Base-by-base conservation (phyloP, 1,140 invertebrate genomes). In the Semibalanus balanoides region DNA sequence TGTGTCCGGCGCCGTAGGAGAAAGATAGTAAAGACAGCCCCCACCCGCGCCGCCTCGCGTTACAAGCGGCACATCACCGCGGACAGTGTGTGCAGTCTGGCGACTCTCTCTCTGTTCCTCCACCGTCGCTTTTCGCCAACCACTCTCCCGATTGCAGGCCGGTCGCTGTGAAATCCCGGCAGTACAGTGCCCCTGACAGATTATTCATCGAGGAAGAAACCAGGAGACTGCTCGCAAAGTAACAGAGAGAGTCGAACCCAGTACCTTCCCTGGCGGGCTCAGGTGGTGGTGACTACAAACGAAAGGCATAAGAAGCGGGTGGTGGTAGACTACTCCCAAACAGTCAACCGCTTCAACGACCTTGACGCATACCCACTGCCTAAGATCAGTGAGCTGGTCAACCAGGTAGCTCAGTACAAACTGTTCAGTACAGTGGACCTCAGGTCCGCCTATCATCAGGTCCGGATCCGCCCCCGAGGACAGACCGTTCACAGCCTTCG, bases 361-460 rank as follows among this genome's bases (percentile, higher is more conserved):
- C n/a, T n/a, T n/a, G n/a, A n/a, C n/a, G n/a, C n/a, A n/a, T n/a
- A n/a, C n/a, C n/a, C n/a, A n/a, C n/a, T n/a, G n/a, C n/a, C n/a
- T n/a, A n/a, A n/a, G n/a, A n/a, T n/a, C n/a, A n/a, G n/a, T n/a
- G n/a, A n/a, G n/a, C n/a, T 64, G 43, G 43, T 25, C 25, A 25
- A 64, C 11, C 11, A 64, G 25, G 11, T 64, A 64, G 11, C 43
- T 14, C 43, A 64, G 11, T 64, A 64, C 43, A 64, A 64, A 25
- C 11, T 64, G 43, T 25, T 64, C 43, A 64, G 43, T 25, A 14
- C 43, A 64, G 11, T 64, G 43, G 43, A 64, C 25, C 43, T 64
- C 25, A 64, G 11, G 25, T 11, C 43, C 25, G 82, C 79, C 29
- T 83, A 80, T 78, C 79, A 79, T 73, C 81, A 83, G 30, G 72